These are phyloP conservation scores for Anguilla marmorata DNA, from an alignment of 2,797 vertebrate species.

Conservation along the genomic window DNA sequence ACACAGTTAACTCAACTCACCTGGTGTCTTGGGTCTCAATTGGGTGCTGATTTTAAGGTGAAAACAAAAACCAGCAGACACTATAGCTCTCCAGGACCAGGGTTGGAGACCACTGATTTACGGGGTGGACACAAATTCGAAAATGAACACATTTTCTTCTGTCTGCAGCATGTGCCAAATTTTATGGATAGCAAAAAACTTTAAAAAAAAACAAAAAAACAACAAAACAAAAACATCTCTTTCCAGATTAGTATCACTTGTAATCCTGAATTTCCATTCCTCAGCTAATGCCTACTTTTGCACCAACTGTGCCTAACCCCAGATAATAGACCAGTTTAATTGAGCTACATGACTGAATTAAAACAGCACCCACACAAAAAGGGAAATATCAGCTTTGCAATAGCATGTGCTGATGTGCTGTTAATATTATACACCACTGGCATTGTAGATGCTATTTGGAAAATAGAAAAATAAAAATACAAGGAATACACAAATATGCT, in stretches of 20 bases:
- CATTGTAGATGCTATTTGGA: slow-evolving; percentile 12
- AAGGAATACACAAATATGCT: background rate
- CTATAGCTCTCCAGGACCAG: no score
- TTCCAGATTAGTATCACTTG: background rate
- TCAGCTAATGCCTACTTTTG: background rate
- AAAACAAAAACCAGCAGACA: no score
- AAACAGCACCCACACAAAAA: background rate
- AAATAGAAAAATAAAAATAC: slow-evolving; percentile 21
- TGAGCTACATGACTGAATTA: background rate
- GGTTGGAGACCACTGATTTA: no score
- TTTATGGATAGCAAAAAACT: no score
- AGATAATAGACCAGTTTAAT: background rate
- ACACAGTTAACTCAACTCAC: no score
- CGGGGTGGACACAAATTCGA: no score
- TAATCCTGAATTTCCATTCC: background rate
- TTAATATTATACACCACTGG: slow-evolving; percentile 5
- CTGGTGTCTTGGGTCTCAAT: no score
- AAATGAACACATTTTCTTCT: no score
- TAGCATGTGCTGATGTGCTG: background rate
- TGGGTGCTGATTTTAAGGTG: no score
- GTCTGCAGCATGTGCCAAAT: no score
- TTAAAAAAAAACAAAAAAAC: no score
- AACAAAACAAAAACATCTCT: no score
- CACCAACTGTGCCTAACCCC: background rate
- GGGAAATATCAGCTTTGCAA: background rate